These are phyloP conservation scores for Limnephilus lunatus DNA, from an alignment of 2,888 invertebrate species.

Conservation along the genomic window DNA sequence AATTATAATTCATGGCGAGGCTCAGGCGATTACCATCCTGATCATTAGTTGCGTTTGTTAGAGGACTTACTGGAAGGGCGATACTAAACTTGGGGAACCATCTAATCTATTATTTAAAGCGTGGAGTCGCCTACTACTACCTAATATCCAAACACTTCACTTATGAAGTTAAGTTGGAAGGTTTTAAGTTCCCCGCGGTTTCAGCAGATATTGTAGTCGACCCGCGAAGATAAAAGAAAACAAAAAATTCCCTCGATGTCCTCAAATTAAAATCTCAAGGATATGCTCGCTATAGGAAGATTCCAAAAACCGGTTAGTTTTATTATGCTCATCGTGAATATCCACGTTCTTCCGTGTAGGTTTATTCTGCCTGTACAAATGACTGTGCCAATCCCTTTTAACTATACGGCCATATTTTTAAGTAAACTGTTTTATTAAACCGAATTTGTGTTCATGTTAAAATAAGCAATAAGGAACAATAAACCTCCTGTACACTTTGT, in stretches of 20 bases:
- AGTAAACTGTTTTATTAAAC: neutral
- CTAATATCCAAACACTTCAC: neutral
- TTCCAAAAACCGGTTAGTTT: conserved; percentile 46
- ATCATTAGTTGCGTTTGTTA: conserved; percentile 19
- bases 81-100: neutral
- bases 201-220: conserved; percentile 2
- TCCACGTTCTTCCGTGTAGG: conserved; percentile 34
- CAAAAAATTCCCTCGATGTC: conserved; percentile 35
- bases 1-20: conserved; percentile 50
- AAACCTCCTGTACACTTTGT: neutral
- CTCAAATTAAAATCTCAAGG: conserved; percentile 49
- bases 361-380: neutral
- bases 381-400: neutral
- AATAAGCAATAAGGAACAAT: neutral
- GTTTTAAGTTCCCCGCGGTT: neutral
- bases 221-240: conserved; percentile 25
- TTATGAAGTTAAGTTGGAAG: neutral
- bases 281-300: conserved; percentile 26
- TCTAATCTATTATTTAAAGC: conserved; percentile 10
- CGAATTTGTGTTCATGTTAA: neutral
- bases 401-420: neutral
- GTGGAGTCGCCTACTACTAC: neutral
- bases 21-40: conserved; percentile 3
- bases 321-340: neutral
- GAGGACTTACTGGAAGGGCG: neutral